These are phyloP conservation scores for Folsomia manolachei DNA, from an alignment of 2,888 invertebrate species.

Conservation along the genomic window DNA sequence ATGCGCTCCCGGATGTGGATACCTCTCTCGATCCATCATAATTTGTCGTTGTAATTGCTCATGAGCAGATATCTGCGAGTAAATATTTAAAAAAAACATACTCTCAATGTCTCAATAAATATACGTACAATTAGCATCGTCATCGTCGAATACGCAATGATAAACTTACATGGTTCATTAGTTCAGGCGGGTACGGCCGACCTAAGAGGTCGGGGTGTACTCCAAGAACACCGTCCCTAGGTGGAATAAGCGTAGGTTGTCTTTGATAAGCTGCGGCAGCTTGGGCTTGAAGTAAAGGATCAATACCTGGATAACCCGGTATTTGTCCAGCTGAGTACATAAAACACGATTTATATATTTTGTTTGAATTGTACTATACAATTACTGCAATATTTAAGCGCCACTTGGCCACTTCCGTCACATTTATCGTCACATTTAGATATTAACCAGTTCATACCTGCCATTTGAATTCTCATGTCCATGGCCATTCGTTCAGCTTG, in stretches of 20 bases:
- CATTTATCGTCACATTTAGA: background rate
- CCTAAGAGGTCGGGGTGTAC: conserved; percentile 71
- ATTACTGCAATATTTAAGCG: background rate
- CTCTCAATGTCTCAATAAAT: background rate
- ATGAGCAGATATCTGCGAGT: conserved; percentile 63
- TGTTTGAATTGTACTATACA: background rate
- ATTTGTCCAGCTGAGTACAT: conserved; percentile 45
- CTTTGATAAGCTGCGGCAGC: conserved; percentile 60
- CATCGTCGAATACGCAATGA: no score
- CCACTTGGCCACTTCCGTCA: background rate
- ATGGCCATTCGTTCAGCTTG: conserved; percentile 73
- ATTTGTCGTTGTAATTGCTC: conserved; percentile 82
- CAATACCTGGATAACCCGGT: conserved; percentile 49
- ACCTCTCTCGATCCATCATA: conserved; percentile 76
- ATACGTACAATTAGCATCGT: background rate
- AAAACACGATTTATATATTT: background rate
- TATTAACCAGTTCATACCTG: conserved; percentile 34
- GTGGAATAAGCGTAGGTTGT: conserved; percentile 61
- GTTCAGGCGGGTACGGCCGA: conserved; percentile 76
- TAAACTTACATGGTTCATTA: conserved; percentile 66
- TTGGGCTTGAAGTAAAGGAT: conserved; percentile 53
- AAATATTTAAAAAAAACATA: conserved; percentile 26
- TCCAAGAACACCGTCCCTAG: conserved; percentile 63
- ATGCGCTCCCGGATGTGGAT: conserved; percentile 56
- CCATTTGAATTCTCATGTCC: conserved; percentile 60